Base-by-base conservation (phyloP, 1,140 invertebrate species). In the Chrysoperla carnea region DNA sequence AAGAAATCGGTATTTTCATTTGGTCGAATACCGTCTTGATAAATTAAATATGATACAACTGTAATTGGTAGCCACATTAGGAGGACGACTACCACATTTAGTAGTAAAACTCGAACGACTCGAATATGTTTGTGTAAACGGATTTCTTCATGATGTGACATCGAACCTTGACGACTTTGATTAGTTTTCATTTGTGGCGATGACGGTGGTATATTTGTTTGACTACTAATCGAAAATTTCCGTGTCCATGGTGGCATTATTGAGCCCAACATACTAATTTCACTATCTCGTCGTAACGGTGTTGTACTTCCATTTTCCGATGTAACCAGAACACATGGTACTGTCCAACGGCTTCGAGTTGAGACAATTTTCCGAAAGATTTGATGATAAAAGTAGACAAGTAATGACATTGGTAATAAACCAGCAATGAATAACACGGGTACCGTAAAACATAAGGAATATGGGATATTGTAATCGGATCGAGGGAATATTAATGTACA, bases 1-100 rank as follows among this genome's bases (percentile, higher is more conserved):
- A 72, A 72, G 46, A 67, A 71, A 35, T 62, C 51, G 0, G 61
- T 64, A 41, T 72, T 63, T 6, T 66, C 62, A 29, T 52, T 67
- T 1, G 60, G 53, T 13, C 71, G 52, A 39, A 59, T 58, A 4
- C 71, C 71, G 48, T 75, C 72, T 12, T 70, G 46, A 46, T 72
- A 73, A 39, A 75, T 73, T 6, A 75, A 53, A 13, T 68, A 46
- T 64, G 73, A 67, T 2, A 72, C 54, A 0, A 70, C 49, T 0
- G 67, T 69, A 40, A 75, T 73, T 6, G 72, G 71, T 12, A 72
- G 48, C 72, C 72, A 75, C 72, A 74, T 75, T 5, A 68, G 48
- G 5, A 73, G 55, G 0, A 73, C 70, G 0, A 70, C 65, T 3
- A 70, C 47, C 1, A 75, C 69, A 50, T 73, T 74, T 15, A 72